Evolutionary conservation across 2,888 invertebrate genomes (phyloP).

Genomic region (Cepaea hortensis): DNA sequence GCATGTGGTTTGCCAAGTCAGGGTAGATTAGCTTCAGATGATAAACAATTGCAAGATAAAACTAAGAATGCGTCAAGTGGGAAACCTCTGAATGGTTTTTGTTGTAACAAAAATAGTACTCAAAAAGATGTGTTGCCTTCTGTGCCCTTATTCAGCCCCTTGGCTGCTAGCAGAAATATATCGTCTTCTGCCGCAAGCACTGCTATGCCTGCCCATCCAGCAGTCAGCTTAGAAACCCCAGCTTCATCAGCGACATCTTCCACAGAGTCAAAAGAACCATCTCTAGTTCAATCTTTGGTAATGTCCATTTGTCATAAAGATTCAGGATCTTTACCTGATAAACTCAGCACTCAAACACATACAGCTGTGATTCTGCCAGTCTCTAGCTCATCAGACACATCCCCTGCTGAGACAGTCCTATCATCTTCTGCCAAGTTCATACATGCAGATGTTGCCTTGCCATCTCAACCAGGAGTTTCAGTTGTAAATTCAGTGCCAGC

Average conservation of each 20-base stretch:
- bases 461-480: neutral
- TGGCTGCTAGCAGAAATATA: neutral
- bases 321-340: neutral
- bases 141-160: neutral
- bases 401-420: neutral
- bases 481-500: neutral
- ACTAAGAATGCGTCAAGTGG: neutral
- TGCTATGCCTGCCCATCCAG: neutral
- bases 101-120: neutral
- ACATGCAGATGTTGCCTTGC: neutral
- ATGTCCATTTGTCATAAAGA: neutral
- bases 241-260: neutral
- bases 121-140: neutral
- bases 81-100: neutral
- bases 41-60: neutral
- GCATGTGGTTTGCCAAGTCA: conserved; percentile 22
- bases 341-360: neutral
- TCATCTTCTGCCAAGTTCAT: neutral
- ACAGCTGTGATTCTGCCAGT: neutral
- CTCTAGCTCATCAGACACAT: neutral
- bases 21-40: conserved; percentile 29
- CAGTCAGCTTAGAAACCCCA: neutral
- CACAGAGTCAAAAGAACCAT: neutral
- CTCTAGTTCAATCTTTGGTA: neutral
- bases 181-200: neutral